Percentiles rank a stretch among this genome's conserved stretches.
Evolutionary conservation across 1,140 invertebrate species (phyloP).

Genomic region (Ceratosolen solmsi): DNA sequence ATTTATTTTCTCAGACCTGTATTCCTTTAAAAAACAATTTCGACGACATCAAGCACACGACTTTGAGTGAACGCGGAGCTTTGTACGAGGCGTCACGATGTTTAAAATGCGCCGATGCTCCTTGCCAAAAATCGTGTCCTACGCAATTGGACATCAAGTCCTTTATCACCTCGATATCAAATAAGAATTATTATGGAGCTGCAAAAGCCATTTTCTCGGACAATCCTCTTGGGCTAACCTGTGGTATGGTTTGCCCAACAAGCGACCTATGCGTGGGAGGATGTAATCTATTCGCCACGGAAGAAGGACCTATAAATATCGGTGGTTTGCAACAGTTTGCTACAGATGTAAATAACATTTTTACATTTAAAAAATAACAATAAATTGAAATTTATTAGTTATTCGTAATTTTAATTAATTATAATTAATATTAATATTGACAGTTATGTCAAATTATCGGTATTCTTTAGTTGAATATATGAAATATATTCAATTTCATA

Average conservation of each 20-base stretch:
- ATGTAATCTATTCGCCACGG: constrained; percentile 94
- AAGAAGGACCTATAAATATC: constrained; percentile 99
- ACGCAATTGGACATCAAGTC: constrained; percentile 97
- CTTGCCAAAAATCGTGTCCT: constrained; percentile 98
- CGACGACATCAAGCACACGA: constrained; percentile 97
- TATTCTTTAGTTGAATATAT: no score
- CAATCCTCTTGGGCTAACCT: constrained; percentile 96
- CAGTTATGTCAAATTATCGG: no score
- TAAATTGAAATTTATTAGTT: no score
- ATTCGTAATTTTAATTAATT: no score
- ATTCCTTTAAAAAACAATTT: constrained; percentile 90
- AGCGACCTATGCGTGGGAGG: constrained; percentile 98
- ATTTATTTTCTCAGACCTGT: constrained; percentile 77
- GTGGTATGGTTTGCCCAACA: constrained; percentile 99
- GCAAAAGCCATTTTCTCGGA: constrained; percentile 97
- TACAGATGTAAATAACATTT: constrained; percentile 82
- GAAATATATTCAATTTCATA: no score
- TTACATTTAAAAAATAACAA: no score
- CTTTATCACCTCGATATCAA: constrained; percentile 97
- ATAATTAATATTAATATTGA: no score
- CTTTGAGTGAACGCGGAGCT: constrained; percentile 94
- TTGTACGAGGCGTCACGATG: constrained; percentile 92
- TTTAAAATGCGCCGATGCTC: constrained; percentile 97
- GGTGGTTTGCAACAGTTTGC: constrained; percentile 98
- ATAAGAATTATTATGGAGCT: constrained; percentile 99